Evolutionary conservation across 2,888 invertebrate genomes (phyloP).

Genomic region (Sericinus montela): DNA sequence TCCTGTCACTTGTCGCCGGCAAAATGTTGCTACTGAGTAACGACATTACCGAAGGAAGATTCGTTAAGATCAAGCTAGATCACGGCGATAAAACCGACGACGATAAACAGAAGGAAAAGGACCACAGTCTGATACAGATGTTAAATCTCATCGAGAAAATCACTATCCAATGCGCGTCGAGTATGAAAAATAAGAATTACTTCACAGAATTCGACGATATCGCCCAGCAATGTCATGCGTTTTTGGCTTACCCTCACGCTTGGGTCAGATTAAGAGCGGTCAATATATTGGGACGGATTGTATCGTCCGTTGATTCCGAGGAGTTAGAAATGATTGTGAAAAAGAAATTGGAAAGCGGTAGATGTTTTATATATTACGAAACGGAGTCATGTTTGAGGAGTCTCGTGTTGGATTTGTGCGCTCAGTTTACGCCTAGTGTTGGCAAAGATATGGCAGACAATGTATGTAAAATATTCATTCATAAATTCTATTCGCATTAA

Average conservation of each 20-base stretch:
- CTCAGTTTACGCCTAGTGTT: slow-evolving; percentile 85
- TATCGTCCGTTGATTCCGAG: slow-evolving; percentile 81
- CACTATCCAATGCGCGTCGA: slow-evolving; percentile 79
- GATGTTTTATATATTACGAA: slow-evolving; percentile 81
- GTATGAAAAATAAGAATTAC: slow-evolving; percentile 74
- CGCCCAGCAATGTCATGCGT: slow-evolving; percentile 82
- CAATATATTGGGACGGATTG: slow-evolving; percentile 86
- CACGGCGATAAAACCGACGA: slow-evolving; percentile 69
- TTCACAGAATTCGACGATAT: slow-evolving; percentile 75
- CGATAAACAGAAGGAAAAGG: slow-evolving; percentile 81
- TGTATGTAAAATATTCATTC: slow-evolving; percentile 44
- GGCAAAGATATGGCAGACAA: slow-evolving; percentile 87
- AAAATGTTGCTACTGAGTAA: slow-evolving; percentile 71
- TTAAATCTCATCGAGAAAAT: slow-evolving; percentile 85
- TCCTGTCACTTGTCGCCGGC: slow-evolving; percentile 81
- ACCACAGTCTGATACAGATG: slow-evolving; percentile 87
- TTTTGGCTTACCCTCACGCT: slow-evolving; percentile 89
- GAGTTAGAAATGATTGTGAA: slow-evolving; percentile 76
- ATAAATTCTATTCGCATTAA: no score
- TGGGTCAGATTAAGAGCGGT: slow-evolving; percentile 91
- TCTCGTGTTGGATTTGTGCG: slow-evolving; percentile 86
- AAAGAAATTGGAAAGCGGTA: slow-evolving; percentile 49
- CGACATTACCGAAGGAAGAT: slow-evolving; percentile 77
- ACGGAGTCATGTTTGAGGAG: slow-evolving; percentile 82
- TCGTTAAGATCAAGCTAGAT: slow-evolving; percentile 75